Evolutionary conservation across 2,113 vertebrate genomes (phyloP), one percentile per base, ranked within the genome.

Genomic region (Brienomyrus brachyistius): DNA sequence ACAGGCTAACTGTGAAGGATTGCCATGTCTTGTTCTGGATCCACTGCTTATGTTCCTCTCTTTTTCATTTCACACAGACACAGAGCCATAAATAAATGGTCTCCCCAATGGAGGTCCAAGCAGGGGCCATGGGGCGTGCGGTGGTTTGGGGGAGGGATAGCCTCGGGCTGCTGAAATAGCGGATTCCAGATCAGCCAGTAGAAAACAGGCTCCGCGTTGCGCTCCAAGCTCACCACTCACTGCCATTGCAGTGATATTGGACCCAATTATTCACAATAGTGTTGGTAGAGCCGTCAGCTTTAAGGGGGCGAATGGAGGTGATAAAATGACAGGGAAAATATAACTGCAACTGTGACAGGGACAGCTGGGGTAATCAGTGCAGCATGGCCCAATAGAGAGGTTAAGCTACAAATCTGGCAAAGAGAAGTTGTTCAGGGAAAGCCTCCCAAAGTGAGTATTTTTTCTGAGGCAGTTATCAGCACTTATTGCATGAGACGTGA

Each of bases 41-140:
- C 74, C 74, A 51, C 21, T 87, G 59, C 40, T 77, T 87, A 17
- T 51, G 54, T 86, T 74, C 19, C 19, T 87, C 62, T 87, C n/a
- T 47, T 70, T 80, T 87, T 77, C 43, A 87, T 48, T 77, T 31
- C 40, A 87, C 47, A 50, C 31, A 90, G 77, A 47, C 8, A 10
- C 56, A 59, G 80, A 85, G 80, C 17, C 23, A 35, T 45, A 86
- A 87, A 87, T 59, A 90, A 86, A 74, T 40, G 74, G 17, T 43
- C 74, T 80, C 74, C 74, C 74, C 35, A 80, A 43, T 19, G 74
- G 27, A 50, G 35, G 45, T 13, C 27, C n/a, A 50, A 43, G 45
- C 43, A 50, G 70, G 85, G 47, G 84, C 89, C 83, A 77, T 23
- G 74, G 74, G 74, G 74, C 35, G 35, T 31, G 74, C 52, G 40